Percentiles rank a stretch among this genome's conserved stretches.
Conservation (phyloP, 1,140 invertebrate species). For the Triops cancriformis region DNA sequence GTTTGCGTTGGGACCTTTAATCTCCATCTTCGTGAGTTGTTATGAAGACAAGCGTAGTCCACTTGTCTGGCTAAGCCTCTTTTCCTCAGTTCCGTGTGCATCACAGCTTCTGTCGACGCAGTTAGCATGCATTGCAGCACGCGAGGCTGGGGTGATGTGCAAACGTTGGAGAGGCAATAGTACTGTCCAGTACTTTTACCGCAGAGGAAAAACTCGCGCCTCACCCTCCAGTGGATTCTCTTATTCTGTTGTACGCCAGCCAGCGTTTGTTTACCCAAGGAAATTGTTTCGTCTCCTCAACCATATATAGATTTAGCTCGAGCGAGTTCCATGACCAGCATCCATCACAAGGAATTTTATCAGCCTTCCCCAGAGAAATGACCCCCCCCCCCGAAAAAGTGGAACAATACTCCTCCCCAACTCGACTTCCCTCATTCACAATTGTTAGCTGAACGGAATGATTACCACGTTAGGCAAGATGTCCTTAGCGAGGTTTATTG, state of each 20-base stretch:
- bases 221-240: neutral
- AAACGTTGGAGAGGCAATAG: too few relatives aligned
- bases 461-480: neutral
- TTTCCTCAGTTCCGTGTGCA: too few relatives aligned
- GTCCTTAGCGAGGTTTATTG: neutral
- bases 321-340: neutral
- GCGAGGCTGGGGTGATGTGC: too few relatives aligned
- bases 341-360: neutral
- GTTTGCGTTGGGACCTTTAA: too few relatives aligned
- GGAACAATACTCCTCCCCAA: neutral
- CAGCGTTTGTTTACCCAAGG: neutral
- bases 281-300: neutral
- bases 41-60: too few relatives aligned
- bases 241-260: neutral
- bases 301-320: neutral
- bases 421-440: neutral
- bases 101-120: too few relatives aligned
- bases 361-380: neutral
- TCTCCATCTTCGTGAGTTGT: too few relatives aligned
- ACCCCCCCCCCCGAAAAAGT: neutral
- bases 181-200: neutral
- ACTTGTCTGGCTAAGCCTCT: too few relatives aligned
- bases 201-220: neutral
- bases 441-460: slow-evolving; percentile 1
- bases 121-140: too few relatives aligned